phyloP scores from a whole-genome alignment of 1,140 invertebrate species.

The Stegodyphus mimosarum region DNA sequence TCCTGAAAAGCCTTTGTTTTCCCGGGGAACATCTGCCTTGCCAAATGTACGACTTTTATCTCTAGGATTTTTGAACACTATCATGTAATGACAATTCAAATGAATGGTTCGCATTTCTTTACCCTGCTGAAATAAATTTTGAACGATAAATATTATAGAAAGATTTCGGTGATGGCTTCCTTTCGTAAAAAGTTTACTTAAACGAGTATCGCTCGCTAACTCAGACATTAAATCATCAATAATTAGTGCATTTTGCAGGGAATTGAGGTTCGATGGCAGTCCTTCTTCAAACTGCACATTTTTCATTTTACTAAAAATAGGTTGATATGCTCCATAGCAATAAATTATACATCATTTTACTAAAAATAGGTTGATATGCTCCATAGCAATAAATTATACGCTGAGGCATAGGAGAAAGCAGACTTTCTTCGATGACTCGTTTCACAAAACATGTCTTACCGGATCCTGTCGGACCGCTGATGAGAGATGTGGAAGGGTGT shows the following conservation, averaged over 20 bases:
- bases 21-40: constrained; percentile 64
- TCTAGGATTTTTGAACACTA: constrained; percentile 67
- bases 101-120: constrained; percentile 63
- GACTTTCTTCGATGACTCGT: too few species aligned
- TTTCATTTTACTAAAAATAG: constrained; percentile 1
- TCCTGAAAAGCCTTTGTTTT: constrained; percentile 34
- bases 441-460: too few species aligned
- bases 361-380: neutral
- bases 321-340: constrained; percentile 7
- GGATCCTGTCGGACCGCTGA: too few species aligned
- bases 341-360: constrained; percentile 13
- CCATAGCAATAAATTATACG: constrained; percentile 1
- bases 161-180: constrained; percentile 67
- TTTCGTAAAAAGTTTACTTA: constrained; percentile 69
- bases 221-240: constrained; percentile 69
- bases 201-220: constrained; percentile 62
- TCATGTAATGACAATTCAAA: neutral
- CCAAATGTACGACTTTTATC: constrained; percentile 66
- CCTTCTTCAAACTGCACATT: constrained; percentile 28
- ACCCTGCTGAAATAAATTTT: constrained; percentile 65
- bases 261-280: neutral
- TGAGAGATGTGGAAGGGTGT: too few species aligned
- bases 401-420: too few species aligned
- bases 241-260: constrained; percentile 46
- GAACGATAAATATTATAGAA: constrained; percentile 68